Evolutionary conservation across 2,888 invertebrate species (phyloP), one percentile per base, ranked within the genome.

Genomic region (Dinocampus coccinellae): DNA sequence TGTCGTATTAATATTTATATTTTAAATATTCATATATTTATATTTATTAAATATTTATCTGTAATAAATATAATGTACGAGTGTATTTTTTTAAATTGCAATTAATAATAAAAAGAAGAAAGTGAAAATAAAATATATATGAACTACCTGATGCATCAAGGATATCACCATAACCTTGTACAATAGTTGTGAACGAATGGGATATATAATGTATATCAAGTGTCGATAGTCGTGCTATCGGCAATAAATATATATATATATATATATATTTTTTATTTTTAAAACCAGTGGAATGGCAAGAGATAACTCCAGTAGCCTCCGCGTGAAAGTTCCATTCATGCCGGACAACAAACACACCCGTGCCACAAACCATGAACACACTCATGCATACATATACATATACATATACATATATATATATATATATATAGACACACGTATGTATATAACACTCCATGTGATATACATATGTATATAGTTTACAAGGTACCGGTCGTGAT

Each of bases 401-500:
- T 29, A 7, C n/a, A n/a, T n/a, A 52, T 42, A 62, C 24, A 34
- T 26, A 36, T 47, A 47, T 47, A 16, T 47, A 4, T 47, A 66
- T 57, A 39, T 36, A 29, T 29, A 29, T 29, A 7, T 29, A 29
- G 3, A 7, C n/a, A n/a, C n/a, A n/a, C 7, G 7, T 29, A 29
- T 29, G 29, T 29, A 63, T 47, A 71, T 33, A 74, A 62, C 66
- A 62, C 29, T 55, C 29, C n/a, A 69, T 47, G 64, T 63, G 69
- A 67, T 68, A 72, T 52, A 62, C 58, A 75, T 74, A 76, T 62
- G 65, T 67, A 73, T 77, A 78, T 78, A 77, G 79, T 83, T 79
- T 79, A 78, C 78, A 79, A 79, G 78, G 68, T 70, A 78, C n/a
- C 75, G 78, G 69, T 66, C 70, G 79, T 86, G 87, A 87, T 87